Conservation (phyloP, 2,113 vertebrate genomes). For the Hippocampus guttulatus region DNA sequence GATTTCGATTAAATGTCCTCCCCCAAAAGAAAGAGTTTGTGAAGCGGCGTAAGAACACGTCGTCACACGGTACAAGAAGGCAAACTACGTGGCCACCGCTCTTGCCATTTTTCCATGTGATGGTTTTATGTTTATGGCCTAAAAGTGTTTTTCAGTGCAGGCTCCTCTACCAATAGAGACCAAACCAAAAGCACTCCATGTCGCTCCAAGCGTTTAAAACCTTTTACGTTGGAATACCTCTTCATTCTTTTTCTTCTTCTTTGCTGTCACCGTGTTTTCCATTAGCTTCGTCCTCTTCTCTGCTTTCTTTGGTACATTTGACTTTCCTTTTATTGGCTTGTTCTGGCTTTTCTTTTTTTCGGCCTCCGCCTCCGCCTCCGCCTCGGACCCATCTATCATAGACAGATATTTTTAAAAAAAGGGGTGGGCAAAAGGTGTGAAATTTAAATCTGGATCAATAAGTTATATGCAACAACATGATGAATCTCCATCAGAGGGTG, state of each 20-base stretch:
- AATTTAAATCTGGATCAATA: neutral
- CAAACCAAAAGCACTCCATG: neutral
- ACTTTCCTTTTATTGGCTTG: constrained; percentile 11
- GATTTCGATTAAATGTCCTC: no score
- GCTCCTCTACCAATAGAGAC: neutral
- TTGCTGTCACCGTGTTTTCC: constrained; percentile 39
- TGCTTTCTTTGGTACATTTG: constrained; percentile 20
- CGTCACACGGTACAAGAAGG: neutral
- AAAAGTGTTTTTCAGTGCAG: neutral
- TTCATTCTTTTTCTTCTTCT: constrained; percentile 60
- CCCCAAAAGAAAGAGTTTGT: neutral
- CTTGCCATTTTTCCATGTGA: no score
- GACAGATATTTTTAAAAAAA: neutral
- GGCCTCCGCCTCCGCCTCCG: constrained; percentile 7
- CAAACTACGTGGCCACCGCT: no score
- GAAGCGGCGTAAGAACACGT: neutral
- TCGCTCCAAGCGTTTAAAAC: neutral
- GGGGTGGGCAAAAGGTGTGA: neutral
- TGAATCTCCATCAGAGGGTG: neutral
- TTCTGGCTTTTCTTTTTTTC: constrained; percentile 23
- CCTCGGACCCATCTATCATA: constrained; percentile 50
- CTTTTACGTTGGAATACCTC: constrained; percentile 29
- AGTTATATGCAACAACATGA: neutral
- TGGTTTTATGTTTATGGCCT: no score
- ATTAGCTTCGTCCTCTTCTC: constrained; percentile 58